Base-by-base conservation (phyloP, 2,797 vertebrate species). In the Synaphobranchus kaupii region DNA sequence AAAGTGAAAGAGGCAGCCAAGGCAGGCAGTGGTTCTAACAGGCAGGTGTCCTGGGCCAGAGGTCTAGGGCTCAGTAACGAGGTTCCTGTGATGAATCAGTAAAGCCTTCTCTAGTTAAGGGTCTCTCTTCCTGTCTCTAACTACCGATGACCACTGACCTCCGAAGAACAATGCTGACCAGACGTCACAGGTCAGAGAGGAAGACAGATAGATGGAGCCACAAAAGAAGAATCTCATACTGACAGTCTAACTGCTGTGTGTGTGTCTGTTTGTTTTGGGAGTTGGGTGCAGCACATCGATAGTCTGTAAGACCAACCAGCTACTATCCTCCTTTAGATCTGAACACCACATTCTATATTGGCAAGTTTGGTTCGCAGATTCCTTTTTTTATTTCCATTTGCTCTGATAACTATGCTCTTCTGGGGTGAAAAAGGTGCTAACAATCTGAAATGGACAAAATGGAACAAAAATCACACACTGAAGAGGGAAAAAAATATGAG, bases 1-100 rank as follows among this genome's bases (percentile, higher is more conserved):
- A 31, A n/a, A 15, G 28, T 12, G 28, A 13, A 8, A 34, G 68
- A 13, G n/a, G 31, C 9, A 68, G 22, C 15, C 13, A 3, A n/a
- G 60, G 60, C 60, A 13, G n/a, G n/a, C 1, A 71, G 28, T n/a
- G 17, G 68, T 15, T 3, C 9, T 71, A 44, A 44, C 20, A 34
- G 3, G 73, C 31, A 73, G 28, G 25, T 4, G 5, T 78, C 34
- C 73, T 22, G 39, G 39, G 39, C 22, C 15, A 47, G n/a, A 28
- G 52, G 81, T 17, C 58, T 83, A 28, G 39, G 87, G 20, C 58
- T 85, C 48, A 58, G 52, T 90, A 92, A 91, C 90, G 88, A 91
- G 87, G 58, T 44, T 52, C 44, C 84, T 28, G 78, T 50, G 87
- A 87, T 86, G 73, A 86, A 87, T 83, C 34, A 86, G 39, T 78